These are phyloP conservation scores for Pollimyrus isidori DNA, from an alignment of 2,113 vertebrate genomes.

Conservation along the genomic window DNA sequence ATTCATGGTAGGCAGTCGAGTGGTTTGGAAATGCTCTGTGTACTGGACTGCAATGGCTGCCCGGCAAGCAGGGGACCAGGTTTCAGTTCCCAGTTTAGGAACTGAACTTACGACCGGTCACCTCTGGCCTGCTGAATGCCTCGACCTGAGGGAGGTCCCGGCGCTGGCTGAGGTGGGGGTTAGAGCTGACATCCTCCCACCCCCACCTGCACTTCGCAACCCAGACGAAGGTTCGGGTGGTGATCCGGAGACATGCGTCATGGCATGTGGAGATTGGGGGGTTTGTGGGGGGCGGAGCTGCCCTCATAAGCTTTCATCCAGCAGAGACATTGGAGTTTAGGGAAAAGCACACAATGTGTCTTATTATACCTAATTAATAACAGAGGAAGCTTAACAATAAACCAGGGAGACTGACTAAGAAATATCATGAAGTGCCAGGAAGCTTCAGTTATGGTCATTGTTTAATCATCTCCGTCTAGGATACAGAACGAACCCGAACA, in stretches of 20 bases:
- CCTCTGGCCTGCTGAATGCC: background rate
- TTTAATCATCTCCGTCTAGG: background rate
- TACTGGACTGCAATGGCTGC: background rate
- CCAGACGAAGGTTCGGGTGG: background rate
- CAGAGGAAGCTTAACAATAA: background rate
- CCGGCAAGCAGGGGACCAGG: background rate
- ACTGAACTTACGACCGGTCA: background rate
- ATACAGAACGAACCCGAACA: background rate
- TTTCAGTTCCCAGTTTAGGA: background rate
- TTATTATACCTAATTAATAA: background rate
- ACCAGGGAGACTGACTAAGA: background rate
- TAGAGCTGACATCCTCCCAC: background rate
- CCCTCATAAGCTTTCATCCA: background rate
- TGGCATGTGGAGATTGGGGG: background rate
- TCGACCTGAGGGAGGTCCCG: background rate
- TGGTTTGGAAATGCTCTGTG: background rate
- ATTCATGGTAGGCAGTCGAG: background rate
- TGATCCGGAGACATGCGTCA: background rate
- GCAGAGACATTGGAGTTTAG: background rate
- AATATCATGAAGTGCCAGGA: background rate
- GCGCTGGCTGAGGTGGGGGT: background rate
- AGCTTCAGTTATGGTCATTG: background rate
- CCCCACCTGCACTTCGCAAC: background rate
- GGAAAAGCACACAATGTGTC: background rate
- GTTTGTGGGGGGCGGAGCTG: background rate